Conservation (phyloP, 1,140 invertebrate genomes). For the Pseudomyrmex pallidus region DNA sequence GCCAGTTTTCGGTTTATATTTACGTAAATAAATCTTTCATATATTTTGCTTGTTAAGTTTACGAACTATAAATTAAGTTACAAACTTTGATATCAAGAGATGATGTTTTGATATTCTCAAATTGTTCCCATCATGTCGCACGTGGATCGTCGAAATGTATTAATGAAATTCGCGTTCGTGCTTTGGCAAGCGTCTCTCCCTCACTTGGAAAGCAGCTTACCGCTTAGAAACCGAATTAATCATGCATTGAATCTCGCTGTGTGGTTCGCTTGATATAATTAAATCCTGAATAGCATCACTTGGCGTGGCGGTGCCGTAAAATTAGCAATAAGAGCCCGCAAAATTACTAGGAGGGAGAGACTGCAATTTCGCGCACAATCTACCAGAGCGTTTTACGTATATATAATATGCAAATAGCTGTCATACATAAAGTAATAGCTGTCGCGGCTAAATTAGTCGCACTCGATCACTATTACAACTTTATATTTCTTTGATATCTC, state of each 20-base stretch:
- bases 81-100: constrained; percentile 2
- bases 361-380: no score
- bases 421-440: neutral
- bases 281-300: constrained; percentile 3
- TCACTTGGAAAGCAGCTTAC: neutral
- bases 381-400: no score
- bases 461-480: neutral
- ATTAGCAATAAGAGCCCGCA: constrained; percentile 4
- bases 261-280: constrained; percentile 6
- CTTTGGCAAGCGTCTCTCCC: no score
- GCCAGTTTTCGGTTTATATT: neutral
- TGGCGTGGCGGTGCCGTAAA: neutral
- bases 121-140: neutral
- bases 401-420: neutral
- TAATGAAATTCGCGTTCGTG: constrained; percentile 8
- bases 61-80: neutral
- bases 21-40: neutral
- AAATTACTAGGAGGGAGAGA: neutral
- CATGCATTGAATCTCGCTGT: constrained; percentile 3
- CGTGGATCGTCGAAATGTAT: neutral
- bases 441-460: neutral
- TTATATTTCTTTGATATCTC: neutral
- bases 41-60: neutral
- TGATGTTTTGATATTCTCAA: neutral
- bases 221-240: constrained; percentile 38